These are phyloP conservation scores for Caracal caracal DNA, from an alignment of 2,113 vertebrate species.

Conservation along the genomic window DNA sequence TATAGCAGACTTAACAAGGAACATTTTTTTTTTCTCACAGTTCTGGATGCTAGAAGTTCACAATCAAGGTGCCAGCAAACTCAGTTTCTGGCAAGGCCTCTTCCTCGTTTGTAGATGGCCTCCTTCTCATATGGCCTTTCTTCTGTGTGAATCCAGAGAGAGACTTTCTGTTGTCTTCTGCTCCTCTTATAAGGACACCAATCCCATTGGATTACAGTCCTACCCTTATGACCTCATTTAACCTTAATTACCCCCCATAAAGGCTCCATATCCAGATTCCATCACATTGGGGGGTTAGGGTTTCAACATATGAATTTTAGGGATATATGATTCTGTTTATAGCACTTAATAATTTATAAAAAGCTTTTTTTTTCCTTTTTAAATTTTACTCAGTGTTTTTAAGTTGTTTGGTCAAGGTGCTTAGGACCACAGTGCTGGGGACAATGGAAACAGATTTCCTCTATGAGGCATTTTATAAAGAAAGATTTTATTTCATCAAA, in stretches of 20 bases:
- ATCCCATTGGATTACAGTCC: neutral
- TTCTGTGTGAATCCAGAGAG: neutral
- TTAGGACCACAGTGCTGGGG: neutral
- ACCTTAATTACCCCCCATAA: neutral
- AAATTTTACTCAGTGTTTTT: conserved; percentile 2
- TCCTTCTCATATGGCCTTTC: neutral
- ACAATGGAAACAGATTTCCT: neutral
- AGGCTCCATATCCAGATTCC: neutral
- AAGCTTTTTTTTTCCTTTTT: neutral
- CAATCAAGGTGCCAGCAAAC: neutral
- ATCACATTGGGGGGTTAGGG: neutral
- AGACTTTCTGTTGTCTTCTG: no score
- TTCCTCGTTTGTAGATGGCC: neutral
- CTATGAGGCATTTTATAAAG: neutral
- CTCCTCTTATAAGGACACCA: neutral
- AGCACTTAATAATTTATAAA: neutral
- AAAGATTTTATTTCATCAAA: neutral
- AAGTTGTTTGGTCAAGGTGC: neutral
- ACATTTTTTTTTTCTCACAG: neutral
- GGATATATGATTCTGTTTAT: neutral
- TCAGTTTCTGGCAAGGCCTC: neutral
- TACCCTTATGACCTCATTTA: neutral
- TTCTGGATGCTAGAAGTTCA: neutral
- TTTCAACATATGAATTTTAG: neutral
- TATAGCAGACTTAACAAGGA: neutral